Conservation (phyloP, 2,113 vertebrate genomes). For the Pseudolaguvia tuberculata region DNA sequence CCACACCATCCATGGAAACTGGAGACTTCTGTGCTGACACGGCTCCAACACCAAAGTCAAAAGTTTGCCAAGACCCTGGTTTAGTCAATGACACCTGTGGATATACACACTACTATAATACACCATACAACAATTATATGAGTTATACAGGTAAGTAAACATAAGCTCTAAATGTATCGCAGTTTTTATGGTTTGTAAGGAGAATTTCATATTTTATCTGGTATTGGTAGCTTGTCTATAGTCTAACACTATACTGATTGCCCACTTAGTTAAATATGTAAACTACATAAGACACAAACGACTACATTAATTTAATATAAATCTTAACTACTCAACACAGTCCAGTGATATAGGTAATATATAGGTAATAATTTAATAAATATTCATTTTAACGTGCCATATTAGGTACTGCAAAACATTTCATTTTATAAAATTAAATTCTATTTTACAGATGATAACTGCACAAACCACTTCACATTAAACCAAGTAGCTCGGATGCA, state of each 20-base stretch:
- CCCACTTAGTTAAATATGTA: neutral
- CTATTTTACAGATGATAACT: conserved; percentile 89
- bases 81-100: conserved; percentile 84
- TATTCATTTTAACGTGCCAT: neutral
- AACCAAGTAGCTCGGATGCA: conserved; percentile 98
- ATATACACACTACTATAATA: conserved; percentile 73
- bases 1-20: conserved; percentile 85
- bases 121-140: conserved; percentile 96
- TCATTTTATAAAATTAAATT: neutral
- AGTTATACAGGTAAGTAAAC: conserved; percentile 85
- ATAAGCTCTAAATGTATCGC: neutral
- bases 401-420: too few species aligned
- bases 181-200: too few species aligned
- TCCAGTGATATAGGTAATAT: neutral
- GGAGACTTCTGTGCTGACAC: conserved; percentile 96
- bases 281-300: neutral
- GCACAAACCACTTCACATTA: conserved; percentile 92
- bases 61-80: conserved; percentile 84
- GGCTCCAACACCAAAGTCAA: conserved; percentile 86
- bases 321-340: neutral
- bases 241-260: neutral
- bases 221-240: too few species aligned
- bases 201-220: too few species aligned
- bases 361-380: neutral
- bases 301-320: neutral